These are phyloP conservation scores for Cosmia trapezina DNA, from an alignment of 2,888 invertebrate genomes.

Conservation along the genomic window DNA sequence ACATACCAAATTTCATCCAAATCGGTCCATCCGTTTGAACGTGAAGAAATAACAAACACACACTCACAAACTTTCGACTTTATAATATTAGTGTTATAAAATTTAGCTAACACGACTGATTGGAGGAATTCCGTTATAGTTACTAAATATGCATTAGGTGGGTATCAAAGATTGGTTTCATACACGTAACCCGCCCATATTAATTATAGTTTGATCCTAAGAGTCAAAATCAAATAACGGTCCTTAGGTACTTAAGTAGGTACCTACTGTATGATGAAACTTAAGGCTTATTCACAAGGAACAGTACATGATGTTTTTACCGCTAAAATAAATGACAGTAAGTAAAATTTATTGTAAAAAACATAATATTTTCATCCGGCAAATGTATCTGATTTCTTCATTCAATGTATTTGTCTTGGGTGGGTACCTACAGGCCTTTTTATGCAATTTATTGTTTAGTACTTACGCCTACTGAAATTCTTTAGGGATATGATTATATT, in stretches of 20 bases:
- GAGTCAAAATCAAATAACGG: constrained; percentile 9
- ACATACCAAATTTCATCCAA: no score
- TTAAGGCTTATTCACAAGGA: background rate
- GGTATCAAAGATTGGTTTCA: background rate
- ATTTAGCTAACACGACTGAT: background rate
- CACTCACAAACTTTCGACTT: no score
- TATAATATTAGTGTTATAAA: no score
- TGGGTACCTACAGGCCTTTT: background rate
- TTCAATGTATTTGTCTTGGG: background rate
- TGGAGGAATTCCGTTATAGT: constrained; percentile 6
- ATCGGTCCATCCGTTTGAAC: no score
- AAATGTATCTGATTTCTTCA: constrained; percentile 49
- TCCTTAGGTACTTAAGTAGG: background rate
- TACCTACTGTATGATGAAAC: background rate
- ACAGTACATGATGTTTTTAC: background rate
- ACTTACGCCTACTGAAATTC: constrained; percentile 28
- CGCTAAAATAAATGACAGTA: constrained; percentile 28
- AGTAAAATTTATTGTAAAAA: constrained; percentile 41
- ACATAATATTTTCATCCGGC: constrained; percentile 7
- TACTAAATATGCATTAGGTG: background rate
- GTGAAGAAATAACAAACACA: no score
- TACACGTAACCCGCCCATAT: background rate
- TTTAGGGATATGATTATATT: constrained; percentile 24
- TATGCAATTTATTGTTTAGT: constrained; percentile 39
- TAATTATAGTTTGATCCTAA: background rate